Base-by-base conservation (phyloP, 2,113 vertebrate species). In the Cygnus buccinator region DNA sequence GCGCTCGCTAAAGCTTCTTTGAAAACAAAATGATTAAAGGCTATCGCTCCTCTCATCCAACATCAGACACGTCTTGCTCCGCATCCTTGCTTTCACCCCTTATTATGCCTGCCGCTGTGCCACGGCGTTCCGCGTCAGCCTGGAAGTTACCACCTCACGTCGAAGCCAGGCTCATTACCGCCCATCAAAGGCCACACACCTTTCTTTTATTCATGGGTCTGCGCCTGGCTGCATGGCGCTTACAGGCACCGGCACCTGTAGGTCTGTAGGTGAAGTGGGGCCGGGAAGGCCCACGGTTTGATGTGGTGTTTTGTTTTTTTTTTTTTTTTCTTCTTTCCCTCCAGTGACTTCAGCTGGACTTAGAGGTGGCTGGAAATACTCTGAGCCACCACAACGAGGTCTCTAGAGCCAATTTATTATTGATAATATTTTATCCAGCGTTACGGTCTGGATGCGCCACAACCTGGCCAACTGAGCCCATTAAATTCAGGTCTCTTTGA, bases 1-100 rank as follows among this genome's bases (percentile, higher is more conserved):
- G 95, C 78, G 83, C 35, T 78, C 89, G 96, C 94, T 96, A 91
- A 94, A 95, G 92, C 89, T 79, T 78, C 97, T 97, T 97, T 97
- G 97, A 97, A 97, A 97, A 94, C 92, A 97, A 91, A 94, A 97
- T 97, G 98, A 98, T 97, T 96, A 98, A 97, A 98, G 95, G 93
- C 95, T 96, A 93, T 72, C 88, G 92, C 93, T 72, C 73, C 91
- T 97, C 97, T 97, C 97, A 97, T 98, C 97, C 89, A 21, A 96
- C 95, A 97, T 97, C 97, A 98, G 97, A 97, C 97, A 31, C 87
- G 95, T 96, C 75, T 76, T 76, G 71, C 46, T 15, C 95, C 12
- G 18, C 76, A 88, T 46, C 90, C 95, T 93, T 80, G 78, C 95
- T 93, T 96, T 95, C 84, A 92, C 96, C 93, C 86, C 79, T 76